Evolutionary conservation across 2,113 vertebrate species (phyloP).

Genomic region (Leptobrachium leishanense): DNA sequence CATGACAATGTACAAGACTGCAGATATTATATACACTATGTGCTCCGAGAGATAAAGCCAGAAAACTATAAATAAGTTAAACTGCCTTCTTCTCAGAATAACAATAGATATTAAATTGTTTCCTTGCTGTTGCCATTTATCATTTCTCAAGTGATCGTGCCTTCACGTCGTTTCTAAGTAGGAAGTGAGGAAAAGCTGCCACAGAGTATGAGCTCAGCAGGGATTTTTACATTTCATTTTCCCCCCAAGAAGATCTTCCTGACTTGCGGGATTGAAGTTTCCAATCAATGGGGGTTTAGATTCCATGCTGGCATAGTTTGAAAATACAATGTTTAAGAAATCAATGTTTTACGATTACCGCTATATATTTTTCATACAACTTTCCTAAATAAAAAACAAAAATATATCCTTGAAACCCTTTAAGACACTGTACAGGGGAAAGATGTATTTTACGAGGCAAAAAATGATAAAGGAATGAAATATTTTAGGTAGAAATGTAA

Average conservation of each 20-base stretch:
- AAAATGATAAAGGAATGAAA: no score
- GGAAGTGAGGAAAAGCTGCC: conserved; percentile 40
- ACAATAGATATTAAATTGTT: conserved; percentile 50
- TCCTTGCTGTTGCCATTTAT: conserved; percentile 50
- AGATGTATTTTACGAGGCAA: no score
- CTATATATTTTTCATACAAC: conserved; percentile 11
- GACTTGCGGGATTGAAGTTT: conserved; percentile 27
- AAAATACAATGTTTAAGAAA: conserved; percentile 37
- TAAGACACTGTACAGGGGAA: no score
- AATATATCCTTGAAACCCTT: no score
- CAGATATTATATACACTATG: conserved; percentile 9
- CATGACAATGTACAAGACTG: conserved; percentile 1
- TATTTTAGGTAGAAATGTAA: no score
- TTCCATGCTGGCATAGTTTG: conserved; percentile 8
- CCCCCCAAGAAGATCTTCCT: conserved; percentile 21
- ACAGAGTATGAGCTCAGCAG: conserved; percentile 45
- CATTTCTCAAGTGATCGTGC: conserved; percentile 49
- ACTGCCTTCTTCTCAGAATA: conserved; percentile 39
- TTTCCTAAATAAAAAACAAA: not conserved
- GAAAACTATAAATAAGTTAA: conserved; percentile 46
- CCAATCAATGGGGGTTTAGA: conserved; percentile 23
- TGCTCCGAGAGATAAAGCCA: conserved; percentile 38
- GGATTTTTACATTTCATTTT: conserved; percentile 36
- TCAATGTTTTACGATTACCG: conserved; percentile 19
- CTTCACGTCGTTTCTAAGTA: conserved; percentile 39